Percentiles rank a stretch among this genome's conserved stretches.
These are phyloP conservation scores for Oreochromis mossambicus DNA, from an alignment of 2,797 vertebrate species.

Conservation along the genomic window DNA sequence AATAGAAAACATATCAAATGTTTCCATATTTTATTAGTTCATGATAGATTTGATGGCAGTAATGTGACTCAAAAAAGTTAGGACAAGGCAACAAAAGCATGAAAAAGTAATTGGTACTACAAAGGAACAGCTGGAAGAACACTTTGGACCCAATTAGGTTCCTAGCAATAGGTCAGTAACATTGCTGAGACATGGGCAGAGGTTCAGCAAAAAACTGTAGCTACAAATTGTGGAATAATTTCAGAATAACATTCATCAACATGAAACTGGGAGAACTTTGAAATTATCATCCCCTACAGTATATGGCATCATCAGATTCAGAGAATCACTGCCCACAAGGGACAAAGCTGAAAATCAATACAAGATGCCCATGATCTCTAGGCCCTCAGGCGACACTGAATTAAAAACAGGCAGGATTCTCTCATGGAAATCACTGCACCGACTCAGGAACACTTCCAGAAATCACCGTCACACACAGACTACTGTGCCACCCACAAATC, in stretches of 20 bases:
- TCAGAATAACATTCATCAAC: not conserved
- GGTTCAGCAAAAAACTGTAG: not conserved
- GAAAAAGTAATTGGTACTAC: not conserved
- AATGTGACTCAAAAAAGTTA: not conserved
- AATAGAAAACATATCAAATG: not conserved
- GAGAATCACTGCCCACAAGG: not conserved
- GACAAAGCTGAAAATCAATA: not conserved
- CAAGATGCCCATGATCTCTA: not conserved
- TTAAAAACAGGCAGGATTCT: not conserved
- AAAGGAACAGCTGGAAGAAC: not conserved
- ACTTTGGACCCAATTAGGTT: not conserved
- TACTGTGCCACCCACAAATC: not conserved
- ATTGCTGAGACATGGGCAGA: not conserved
- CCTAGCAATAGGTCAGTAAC: not conserved
- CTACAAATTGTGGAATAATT: not conserved
- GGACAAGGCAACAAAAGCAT: not conserved
- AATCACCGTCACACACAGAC: not conserved
- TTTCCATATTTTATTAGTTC: not conserved
- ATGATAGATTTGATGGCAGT: not conserved
- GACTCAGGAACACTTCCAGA: not conserved
- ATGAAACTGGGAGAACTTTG: not conserved
- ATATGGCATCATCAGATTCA: not conserved
- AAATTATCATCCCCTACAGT: not conserved
- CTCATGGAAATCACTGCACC: not conserved
- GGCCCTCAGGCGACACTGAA: not conserved